Evolutionary conservation across 2,797 vertebrate species (phyloP).

Genomic region (Chelon labrosus): DNA sequence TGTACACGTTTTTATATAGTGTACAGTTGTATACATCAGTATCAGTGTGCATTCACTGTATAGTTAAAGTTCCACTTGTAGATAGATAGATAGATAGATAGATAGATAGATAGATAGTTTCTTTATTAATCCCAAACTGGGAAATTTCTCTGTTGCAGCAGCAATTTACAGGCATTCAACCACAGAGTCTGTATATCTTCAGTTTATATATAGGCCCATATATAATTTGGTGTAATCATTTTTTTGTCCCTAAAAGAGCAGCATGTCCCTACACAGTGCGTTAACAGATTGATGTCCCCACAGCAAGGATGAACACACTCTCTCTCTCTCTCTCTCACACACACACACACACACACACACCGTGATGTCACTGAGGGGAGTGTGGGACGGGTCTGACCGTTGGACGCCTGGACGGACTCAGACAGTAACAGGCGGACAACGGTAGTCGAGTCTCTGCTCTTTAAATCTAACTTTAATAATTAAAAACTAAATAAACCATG

Average conservation of each 20-base stretch:
- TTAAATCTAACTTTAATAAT: neutral
- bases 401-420: conserved; percentile 25
- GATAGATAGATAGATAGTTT: no score
- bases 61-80: no score
- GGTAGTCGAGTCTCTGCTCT: conserved; percentile 10
- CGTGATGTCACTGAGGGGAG: conserved; percentile 68
- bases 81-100: no score
- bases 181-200: no score
- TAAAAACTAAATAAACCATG: neutral
- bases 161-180: no score
- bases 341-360: neutral
- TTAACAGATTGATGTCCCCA: neutral
- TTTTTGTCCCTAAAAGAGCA: neutral
- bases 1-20: no score
- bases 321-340: no score
- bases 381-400: conserved; percentile 37
- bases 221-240: neutral
- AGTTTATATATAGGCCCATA: neutral
- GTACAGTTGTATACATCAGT: no score
- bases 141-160: no score
- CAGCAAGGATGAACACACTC: neutral
- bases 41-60: no score
- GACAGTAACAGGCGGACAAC: conserved; percentile 1
- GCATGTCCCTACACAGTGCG: neutral
- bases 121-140: no score